A percentile compares a stretch with the other conserved stretches of the same genome.
phyloP scores from a whole-genome alignment of 1,140 invertebrate species.

The Lepidotrigona ventralis region DNA sequence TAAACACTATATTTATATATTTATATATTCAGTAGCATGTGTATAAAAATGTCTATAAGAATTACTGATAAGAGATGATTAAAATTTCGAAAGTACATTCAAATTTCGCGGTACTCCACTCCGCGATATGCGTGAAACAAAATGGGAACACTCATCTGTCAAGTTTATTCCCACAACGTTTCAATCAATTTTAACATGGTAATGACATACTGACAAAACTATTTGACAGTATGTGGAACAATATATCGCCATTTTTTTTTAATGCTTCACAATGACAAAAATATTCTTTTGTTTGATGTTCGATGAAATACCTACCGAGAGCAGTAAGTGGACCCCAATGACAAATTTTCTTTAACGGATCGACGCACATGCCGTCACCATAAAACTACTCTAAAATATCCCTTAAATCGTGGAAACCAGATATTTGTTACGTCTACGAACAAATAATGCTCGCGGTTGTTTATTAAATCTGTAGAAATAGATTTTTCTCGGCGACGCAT shows the following conservation, averaged over 20 bases:
- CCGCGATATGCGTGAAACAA: neutral
- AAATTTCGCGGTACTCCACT: constrained; percentile 7
- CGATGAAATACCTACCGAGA: constrained; percentile 81
- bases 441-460: neutral
- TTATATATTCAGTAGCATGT: neutral
- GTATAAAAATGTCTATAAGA: neutral
- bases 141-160: constrained; percentile 16
- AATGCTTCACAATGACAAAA: neutral
- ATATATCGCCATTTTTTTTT: neutral
- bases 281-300: neutral
- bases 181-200: neutral
- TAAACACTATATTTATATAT: neutral
- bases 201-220: neutral
- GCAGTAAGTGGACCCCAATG: constrained; percentile 91
- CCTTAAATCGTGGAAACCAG: neutral
- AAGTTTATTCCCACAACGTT: neutral
- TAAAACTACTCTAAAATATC: constrained; percentile 16
- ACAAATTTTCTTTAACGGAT: constrained; percentile 83
- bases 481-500: constrained; percentile 31
- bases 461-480: constrained; percentile 28
- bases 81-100: neutral
- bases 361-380: constrained; percentile 79
- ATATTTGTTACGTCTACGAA: neutral
- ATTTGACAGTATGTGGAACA: neutral
- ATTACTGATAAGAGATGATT: neutral